These are phyloP conservation scores for Sebastes diaconus DNA, from an alignment of 2,797 vertebrate genomes.

Conservation along the genomic window DNA sequence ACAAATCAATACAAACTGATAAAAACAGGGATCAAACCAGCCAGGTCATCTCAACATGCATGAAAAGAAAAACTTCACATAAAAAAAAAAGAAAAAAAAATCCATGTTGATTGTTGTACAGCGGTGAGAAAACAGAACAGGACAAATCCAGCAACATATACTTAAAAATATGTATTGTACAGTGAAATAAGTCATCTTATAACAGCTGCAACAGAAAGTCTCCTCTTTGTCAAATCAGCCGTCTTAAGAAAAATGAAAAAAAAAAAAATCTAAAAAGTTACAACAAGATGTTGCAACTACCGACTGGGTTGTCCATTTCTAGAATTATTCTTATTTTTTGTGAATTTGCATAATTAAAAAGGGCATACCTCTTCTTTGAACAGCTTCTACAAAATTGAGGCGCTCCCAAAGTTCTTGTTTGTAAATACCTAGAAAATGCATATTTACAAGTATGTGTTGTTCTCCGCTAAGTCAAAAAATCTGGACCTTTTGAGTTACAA, in stretches of 20 bases:
- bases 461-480: slow-evolving; percentile 65
- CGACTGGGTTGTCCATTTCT: slow-evolving; percentile 60
- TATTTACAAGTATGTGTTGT: slow-evolving; percentile 82
- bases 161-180: slow-evolving; percentile 68
- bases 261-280: slow-evolving; percentile 57
- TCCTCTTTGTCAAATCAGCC: slow-evolving; percentile 64
- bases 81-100: slow-evolving; percentile 45
- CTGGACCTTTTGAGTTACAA: slow-evolving; percentile 50
- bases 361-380: slow-evolving; percentile 76
- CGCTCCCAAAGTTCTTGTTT: slow-evolving; percentile 76
- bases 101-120: slow-evolving; percentile 83
- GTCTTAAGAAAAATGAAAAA: slow-evolving; percentile 19
- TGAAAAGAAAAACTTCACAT: slow-evolving; percentile 83
- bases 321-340: slow-evolving; percentile 67
- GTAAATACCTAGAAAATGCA: slow-evolving; percentile 84
- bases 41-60: slow-evolving; percentile 93
- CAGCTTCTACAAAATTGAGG: slow-evolving; percentile 83
- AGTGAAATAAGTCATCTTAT: slow-evolving; percentile 60
- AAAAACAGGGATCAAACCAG: slow-evolving; percentile 81
- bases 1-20: slow-evolving; percentile 86
- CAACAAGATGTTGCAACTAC: slow-evolving; percentile 62
- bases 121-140: slow-evolving; percentile 53
- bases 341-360: slow-evolving; percentile 85
- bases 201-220: slow-evolving; percentile 67
- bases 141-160: slow-evolving; percentile 66